Evolutionary conservation across 2,888 invertebrate species (phyloP).

Genomic region (Drosophila sordidula): DNA sequence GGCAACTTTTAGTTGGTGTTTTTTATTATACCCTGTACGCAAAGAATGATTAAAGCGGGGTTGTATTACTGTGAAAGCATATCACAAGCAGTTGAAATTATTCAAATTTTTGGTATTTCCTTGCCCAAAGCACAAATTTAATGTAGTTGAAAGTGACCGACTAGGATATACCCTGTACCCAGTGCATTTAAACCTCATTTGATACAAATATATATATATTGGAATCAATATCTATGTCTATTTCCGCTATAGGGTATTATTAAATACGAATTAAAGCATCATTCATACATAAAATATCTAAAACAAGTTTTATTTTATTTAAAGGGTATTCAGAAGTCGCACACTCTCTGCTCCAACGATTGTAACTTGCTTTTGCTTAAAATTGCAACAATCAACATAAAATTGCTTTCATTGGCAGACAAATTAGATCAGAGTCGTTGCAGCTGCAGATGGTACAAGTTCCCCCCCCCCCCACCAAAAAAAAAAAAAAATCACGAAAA

Average conservation of each 20-base stretch:
- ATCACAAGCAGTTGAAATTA: not conserved
- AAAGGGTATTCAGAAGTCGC: constrained; percentile 15
- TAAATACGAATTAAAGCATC: too few relatives aligned
- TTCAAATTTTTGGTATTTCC: too few relatives aligned
- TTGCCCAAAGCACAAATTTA: too few relatives aligned
- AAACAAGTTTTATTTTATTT: not conserved
- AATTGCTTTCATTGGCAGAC: constrained; percentile 68
- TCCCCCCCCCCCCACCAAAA: not conserved
- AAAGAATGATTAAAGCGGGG: not conserved
- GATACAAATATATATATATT: too few relatives aligned
- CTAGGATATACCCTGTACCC: too few relatives aligned
- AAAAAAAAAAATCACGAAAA: not conserved
- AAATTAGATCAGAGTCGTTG: constrained; percentile 68
- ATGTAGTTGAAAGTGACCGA: too few relatives aligned
- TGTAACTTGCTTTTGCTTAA: constrained; percentile 49
- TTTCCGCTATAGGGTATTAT: too few relatives aligned
- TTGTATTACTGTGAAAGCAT: not conserved
- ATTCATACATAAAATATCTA: too few relatives aligned
- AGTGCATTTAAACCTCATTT: too few relatives aligned
- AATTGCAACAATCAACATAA: constrained; percentile 58
- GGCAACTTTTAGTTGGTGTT: constrained; percentile 22
- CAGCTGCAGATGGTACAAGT: constrained; percentile 32
- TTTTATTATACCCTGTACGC: constrained; percentile 22
- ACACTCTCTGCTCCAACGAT: not conserved
- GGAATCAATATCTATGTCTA: too few relatives aligned